Evolutionary conservation across 2,888 invertebrate species (phyloP), one percentile per base, ranked within the genome.

Genomic region (Scaptomyza parva): DNA sequence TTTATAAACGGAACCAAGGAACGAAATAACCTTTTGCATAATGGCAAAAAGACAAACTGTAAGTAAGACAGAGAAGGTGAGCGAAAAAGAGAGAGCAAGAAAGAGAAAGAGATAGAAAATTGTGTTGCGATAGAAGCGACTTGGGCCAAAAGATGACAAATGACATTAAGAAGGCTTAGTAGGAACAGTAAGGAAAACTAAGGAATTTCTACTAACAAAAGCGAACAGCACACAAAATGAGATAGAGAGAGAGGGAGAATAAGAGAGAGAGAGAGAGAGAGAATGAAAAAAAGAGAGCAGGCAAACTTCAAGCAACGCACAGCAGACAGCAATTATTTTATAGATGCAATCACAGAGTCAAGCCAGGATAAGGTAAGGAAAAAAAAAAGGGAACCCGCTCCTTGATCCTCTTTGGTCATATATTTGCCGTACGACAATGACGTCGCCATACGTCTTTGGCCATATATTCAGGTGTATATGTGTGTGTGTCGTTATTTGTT

Each of bases 351-450:
- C 8, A 8, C 14, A 35, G 14, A n/a, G n/a, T n/a, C 14, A 9
- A 28, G 6, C 11, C 2, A 28, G 0, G 28, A 30, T 30, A n/a
- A n/a, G n/a, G n/a, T n/a, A n/a, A n/a, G 30, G 30, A 1, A 12
- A 12, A 14, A 17, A 35, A 35, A 17, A 37, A 37, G 2, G 37
- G 37, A 37, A 37, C 30, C 11, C 70, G 87, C 81, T 64, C 81
- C 75, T 82, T 85, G 82, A 82, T 82, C 82, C 82, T 77, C 70
- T 83, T 76, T 73, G 88, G 72, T 66, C 83, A 86, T 88, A 88
- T 88, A 84, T 84, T 86, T 84, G n/a, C 68, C 86, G 72, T 88
- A 88, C 83, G 83, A 88, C 83, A 82, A 86, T 82, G 83, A 66
- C 70, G 85, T 52, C 54, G n/a, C n/a, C n/a, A n/a, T n/a, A n/a